Percentiles rank a stretch among this genome's conserved stretches.
Evolutionary conservation across 2,888 invertebrate species (phyloP).

Genomic region (Volucella inflata): DNA sequence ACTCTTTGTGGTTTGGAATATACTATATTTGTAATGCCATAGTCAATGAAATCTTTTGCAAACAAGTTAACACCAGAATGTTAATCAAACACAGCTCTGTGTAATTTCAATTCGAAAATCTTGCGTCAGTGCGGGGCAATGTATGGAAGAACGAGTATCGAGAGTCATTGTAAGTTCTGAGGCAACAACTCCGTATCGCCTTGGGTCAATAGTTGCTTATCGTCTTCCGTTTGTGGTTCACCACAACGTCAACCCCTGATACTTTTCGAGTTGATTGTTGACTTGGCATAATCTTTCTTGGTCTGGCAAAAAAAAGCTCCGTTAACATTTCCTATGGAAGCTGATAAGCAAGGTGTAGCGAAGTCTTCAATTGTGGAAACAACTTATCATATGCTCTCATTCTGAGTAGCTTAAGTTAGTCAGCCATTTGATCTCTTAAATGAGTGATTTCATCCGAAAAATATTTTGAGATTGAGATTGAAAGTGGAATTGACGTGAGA

Average conservation of each 20-base stretch:
- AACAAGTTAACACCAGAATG: conserved; percentile 29
- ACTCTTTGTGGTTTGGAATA: conserved; percentile 24
- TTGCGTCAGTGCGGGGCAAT: conserved; percentile 15
- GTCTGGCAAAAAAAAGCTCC: too few relatives aligned
- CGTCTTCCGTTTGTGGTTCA: background rate
- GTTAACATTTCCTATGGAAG: too few relatives aligned
- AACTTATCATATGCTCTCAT: too few relatives aligned
- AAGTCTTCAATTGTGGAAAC: too few relatives aligned
- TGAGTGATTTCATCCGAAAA: too few relatives aligned
- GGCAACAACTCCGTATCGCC: background rate
- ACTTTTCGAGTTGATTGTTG: too few relatives aligned
- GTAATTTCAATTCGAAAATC: conserved; percentile 2
- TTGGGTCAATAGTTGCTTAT: conserved; percentile 18
- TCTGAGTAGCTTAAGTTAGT: too few relatives aligned
- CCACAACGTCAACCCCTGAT: background rate
- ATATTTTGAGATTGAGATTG: too few relatives aligned
- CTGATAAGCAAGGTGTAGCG: too few relatives aligned
- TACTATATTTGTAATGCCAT: conserved; percentile 3
- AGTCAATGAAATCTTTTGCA: conserved; percentile 6
- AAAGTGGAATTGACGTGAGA: too few relatives aligned
- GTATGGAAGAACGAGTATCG: background rate
- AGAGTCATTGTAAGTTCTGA: background rate
- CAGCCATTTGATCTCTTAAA: too few relatives aligned
- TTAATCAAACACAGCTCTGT: conserved; percentile 7
- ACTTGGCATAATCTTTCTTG: accelerated